Percentiles rank a stretch among this genome's conserved stretches.
These are phyloP conservation scores for Ciona savignyi DNA, from an alignment of 23 tunicate species.

Conservation along the genomic window DNA sequence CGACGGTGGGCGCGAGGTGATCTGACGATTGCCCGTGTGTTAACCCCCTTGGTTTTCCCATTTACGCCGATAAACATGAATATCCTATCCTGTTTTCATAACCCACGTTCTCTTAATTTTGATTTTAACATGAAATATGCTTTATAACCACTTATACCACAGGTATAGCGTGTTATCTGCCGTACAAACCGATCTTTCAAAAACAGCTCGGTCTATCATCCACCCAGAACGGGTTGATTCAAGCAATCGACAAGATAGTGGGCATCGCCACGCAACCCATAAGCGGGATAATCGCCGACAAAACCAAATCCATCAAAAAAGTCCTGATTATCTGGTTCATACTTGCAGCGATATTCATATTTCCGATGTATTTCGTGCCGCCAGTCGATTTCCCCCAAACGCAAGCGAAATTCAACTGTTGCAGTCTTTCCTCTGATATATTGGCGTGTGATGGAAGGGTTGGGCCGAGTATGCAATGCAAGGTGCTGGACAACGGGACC, in stretches of 20 bases:
- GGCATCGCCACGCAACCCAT: constrained; percentile 27
- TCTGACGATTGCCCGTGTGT: too few relatives aligned
- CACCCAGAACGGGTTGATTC: constrained; percentile 31
- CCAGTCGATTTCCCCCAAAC: constrained; percentile 5
- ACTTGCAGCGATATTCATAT: constrained; percentile 12
- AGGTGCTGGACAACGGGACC: not conserved
- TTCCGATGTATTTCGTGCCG: constrained; percentile 37
- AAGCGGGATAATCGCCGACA: constrained; percentile 33
- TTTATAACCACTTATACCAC: constrained; percentile 17
- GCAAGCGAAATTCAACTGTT: not conserved
- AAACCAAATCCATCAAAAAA: constrained; percentile 30
- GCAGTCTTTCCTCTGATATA: not conserved
- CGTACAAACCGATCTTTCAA: constrained; percentile 37
- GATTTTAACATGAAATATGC: too few relatives aligned
- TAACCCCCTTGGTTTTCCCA: too few relatives aligned
- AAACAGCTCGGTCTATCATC: constrained; percentile 36
- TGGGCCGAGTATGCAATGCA: not conserved
- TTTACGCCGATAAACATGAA: too few relatives aligned
- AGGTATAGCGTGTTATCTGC: constrained; percentile 23
- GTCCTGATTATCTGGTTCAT: constrained; percentile 23
- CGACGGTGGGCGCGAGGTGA: too few relatives aligned
- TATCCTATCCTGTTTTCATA: too few relatives aligned
- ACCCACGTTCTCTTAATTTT: too few relatives aligned
- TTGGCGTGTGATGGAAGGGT: not conserved
- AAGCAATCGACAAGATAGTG: constrained; percentile 34